Evolutionary conservation across 2,888 invertebrate species (phyloP), one percentile per base, ranked within the genome.

Genomic region (Sinelater perroti): DNA sequence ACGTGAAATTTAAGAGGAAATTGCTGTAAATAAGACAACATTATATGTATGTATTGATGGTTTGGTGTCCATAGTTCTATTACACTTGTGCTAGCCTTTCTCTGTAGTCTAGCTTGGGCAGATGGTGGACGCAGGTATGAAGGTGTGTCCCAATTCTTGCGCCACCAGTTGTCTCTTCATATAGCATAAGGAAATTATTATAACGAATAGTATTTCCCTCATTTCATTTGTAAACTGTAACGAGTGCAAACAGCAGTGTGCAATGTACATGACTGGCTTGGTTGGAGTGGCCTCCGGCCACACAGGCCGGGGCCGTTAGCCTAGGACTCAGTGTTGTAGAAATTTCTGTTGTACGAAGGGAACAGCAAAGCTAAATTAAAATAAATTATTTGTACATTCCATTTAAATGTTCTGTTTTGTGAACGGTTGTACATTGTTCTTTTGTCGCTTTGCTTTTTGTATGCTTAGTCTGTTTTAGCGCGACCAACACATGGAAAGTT

Each of bases 371-470:
- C 74, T 77, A 76, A 71, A 74, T 75, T 76, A 83, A 50, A 84
- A 76, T 79, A 79, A 83, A 86, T 85, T 85, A 87, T 87, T 87
- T 88, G 87, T 88, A 88, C 88, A 88, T 88, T 88, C 88, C 88
- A 87, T 86, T 85, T 85, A 85, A 83, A 79, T 40, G 40, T 53
- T 82, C 86, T 75, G 75, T 75, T 75, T 75, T 76, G 71, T 75
- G 71, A 73, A 71, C 70, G 70, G 70, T 70, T 65, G 70, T 72
- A 72, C 70, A 64, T 82, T 85, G 85, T 83, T 81, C 81, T 80
- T 68, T 63, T 62, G 80, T 82, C 81, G 72, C 78, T 77, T 78
- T 81, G 80, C 80, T 80, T 81, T n/a, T 80, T 79, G 79, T 81
- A 40, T 14, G 56, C 56, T 42, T 54, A n/a, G n/a, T n/a, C n/a